Conservation (phyloP, 2,113 vertebrate species). For the Leptocoma aspasia region DNA sequence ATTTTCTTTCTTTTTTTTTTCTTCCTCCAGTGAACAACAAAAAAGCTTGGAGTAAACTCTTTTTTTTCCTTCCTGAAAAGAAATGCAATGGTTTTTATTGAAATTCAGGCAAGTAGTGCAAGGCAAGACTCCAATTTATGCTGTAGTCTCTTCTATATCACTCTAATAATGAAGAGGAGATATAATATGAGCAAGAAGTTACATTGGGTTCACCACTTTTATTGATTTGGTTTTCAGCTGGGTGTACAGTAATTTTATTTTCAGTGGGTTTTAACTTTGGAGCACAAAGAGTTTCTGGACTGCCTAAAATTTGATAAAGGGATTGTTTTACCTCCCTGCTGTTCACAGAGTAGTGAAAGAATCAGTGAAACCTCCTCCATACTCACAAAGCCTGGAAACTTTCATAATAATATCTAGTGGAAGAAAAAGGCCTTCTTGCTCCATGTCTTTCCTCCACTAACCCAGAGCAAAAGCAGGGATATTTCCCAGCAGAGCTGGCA, state of each 20-base stretch:
- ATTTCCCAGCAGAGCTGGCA: background rate
- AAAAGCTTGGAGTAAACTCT: background rate
- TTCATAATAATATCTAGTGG: background rate
- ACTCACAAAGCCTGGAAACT: background rate
- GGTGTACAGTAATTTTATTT: background rate
- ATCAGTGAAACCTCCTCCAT: background rate
- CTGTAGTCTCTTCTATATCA: fast-evolving
- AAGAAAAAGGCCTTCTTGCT: background rate
- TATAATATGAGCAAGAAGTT: background rate
- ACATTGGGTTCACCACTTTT: background rate
- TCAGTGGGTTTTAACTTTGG: background rate
- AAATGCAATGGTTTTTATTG: background rate
- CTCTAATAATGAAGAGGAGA: background rate
- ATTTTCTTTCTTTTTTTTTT: fast-evolving
- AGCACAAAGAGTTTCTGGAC: background rate
- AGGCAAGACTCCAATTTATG: background rate
- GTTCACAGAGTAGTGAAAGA: background rate
- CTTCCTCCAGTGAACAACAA: fast-evolving
- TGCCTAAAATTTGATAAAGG: background rate
- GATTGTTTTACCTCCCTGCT: background rate
- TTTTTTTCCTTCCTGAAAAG: background rate
- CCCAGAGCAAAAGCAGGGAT: background rate
- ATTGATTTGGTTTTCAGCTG: background rate
- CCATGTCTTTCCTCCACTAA: background rate
- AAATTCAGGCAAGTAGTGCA: background rate